These are phyloP conservation scores for Noctua pronuba DNA, from an alignment of 2,888 invertebrate genomes.

Conservation along the genomic window DNA sequence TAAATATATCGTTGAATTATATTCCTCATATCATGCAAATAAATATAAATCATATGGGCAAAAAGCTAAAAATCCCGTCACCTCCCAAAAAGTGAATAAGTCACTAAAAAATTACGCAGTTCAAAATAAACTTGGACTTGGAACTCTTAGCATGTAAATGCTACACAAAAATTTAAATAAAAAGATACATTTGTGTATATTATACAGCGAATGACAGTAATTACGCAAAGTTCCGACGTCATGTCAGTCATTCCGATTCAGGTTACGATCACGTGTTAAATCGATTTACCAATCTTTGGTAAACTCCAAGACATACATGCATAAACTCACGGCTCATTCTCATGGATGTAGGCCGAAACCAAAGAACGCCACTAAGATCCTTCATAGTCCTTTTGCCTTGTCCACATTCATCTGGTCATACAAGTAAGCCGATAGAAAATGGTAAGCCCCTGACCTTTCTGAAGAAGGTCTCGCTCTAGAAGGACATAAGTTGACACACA, in stretches of 20 bases:
- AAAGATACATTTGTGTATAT: conserved; percentile 40
- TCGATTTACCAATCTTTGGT: conserved; percentile 27
- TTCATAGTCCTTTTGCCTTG: background rate
- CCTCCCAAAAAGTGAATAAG: background rate
- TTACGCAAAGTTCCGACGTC: conserved; percentile 57
- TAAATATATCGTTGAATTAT: background rate
- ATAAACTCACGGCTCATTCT: background rate
- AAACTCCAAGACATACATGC: conserved; percentile 9
- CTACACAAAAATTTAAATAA: conserved; percentile 27
- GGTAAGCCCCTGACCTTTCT: background rate
- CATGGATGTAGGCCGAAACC: background rate
- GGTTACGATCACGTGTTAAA: conserved; percentile 58
- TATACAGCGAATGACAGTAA: conserved; percentile 44
- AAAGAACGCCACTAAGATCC: background rate
- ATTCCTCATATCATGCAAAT: background rate
- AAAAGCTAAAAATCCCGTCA: background rate
- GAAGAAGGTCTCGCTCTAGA: background rate
- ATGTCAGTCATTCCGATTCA: conserved; percentile 47
- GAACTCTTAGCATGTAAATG: conserved; percentile 12
- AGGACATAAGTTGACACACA: background rate
- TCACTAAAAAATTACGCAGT: background rate
- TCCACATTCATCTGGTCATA: background rate
- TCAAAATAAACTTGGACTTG: conserved; percentile 22
- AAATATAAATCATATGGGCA: background rate
- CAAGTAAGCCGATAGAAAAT: background rate